Evolutionary conservation across 2,888 invertebrate genomes (phyloP).

Genomic region (Acanthosepion lycidas): DNA sequence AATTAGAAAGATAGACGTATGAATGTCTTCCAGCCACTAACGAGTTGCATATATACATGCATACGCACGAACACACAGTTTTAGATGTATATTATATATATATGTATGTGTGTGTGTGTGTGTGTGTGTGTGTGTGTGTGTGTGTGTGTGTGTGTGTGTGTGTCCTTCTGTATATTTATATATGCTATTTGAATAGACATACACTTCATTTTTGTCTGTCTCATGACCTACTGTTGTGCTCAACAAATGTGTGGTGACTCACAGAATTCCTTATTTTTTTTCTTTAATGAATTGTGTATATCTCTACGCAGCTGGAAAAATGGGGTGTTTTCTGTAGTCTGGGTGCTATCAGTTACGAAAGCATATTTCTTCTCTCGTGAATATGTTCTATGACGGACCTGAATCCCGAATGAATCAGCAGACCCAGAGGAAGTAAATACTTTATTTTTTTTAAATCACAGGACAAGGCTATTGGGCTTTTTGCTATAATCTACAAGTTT

Average conservation of each 20-base stretch:
- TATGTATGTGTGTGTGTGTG: no score
- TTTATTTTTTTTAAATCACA: background rate
- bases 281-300: background rate
- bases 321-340: conserved; percentile 22
- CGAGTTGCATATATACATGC: no score
- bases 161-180: background rate
- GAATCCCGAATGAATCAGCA: background rate
- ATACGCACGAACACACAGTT: no score
- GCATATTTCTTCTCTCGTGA: background rate
- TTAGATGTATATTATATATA: no score
- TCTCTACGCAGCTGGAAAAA: conserved; percentile 13
- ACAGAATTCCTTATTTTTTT: background rate
- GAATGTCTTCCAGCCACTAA: no score
- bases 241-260: background rate
- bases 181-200: background rate
- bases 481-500: background rate
- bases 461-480: background rate
- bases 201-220: background rate
- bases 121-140: no score
- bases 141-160: no score
- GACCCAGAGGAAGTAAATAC: background rate
- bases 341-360: conserved; percentile 20
- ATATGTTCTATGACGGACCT: background rate
- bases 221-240: background rate
- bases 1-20: no score